These are phyloP conservation scores for Sarcophaga caerulescens DNA, from an alignment of 2,888 invertebrate species.

Conservation along the genomic window DNA sequence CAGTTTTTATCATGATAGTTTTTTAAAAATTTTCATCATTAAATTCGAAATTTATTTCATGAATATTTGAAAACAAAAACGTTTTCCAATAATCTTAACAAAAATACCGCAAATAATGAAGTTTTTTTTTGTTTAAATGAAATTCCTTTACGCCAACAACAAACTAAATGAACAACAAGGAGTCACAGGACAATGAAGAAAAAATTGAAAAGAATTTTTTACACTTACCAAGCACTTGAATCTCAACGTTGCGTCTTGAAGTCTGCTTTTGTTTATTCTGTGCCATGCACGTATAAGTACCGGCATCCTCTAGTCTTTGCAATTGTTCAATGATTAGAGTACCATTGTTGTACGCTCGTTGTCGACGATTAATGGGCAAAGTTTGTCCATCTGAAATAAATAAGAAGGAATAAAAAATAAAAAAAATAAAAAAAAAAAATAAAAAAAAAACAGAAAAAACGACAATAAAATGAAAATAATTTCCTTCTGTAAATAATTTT, in stretches of 20 bases:
- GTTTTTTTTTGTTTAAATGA: too few species aligned
- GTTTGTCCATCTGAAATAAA: slow-evolving; percentile 87
- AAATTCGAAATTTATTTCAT: background rate
- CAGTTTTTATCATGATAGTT: background rate
- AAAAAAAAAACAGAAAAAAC: background rate
- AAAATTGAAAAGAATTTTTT: slow-evolving; percentile 72
- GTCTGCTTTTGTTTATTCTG: slow-evolving; percentile 91
- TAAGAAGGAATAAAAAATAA: slow-evolving; percentile 12
- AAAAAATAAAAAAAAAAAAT: background rate
- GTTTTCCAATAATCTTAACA: too few species aligned
- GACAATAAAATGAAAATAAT: too few species aligned
- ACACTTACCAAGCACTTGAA: slow-evolving; percentile 86
- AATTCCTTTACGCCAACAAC: too few species aligned
- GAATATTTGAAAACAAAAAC: background rate
- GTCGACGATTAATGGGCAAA: slow-evolving; percentile 93
- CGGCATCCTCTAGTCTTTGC: slow-evolving; percentile 92
- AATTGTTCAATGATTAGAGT: slow-evolving; percentile 93
- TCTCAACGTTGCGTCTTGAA: slow-evolving; percentile 88
- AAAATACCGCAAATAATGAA: too few species aligned
- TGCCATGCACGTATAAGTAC: slow-evolving; percentile 94
- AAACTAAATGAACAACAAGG: background rate
- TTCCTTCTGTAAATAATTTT: too few species aligned
- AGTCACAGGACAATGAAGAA: slow-evolving; percentile 17
- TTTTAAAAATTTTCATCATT: background rate
- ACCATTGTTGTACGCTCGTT: slow-evolving; percentile 92